phyloP scores from a whole-genome alignment of 1,140 invertebrate species.

The Subanguina moxae region DNA sequence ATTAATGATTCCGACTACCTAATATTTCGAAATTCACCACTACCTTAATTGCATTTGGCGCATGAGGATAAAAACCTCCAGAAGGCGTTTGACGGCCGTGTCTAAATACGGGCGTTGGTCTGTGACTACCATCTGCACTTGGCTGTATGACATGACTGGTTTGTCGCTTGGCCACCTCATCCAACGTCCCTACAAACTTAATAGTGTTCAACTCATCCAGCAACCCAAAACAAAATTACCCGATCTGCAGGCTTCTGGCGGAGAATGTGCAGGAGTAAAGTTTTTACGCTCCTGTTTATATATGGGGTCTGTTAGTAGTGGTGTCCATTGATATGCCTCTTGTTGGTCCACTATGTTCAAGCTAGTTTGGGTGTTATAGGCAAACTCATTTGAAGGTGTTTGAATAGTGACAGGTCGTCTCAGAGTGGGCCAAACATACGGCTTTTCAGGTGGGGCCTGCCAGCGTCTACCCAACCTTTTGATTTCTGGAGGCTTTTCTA shows the following conservation, averaged over 20 bases:
- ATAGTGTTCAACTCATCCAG: too few species aligned
- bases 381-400: background rate
- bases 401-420: background rate
- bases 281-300: conserved; percentile 52
- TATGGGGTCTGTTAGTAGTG: conserved; percentile 46
- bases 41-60: conserved; percentile 55
- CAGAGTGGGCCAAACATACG: conserved; percentile 51
- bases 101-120: conserved; percentile 52
- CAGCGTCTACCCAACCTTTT: conserved; percentile 47
- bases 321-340: conserved; percentile 49
- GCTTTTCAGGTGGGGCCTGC: conserved; percentile 57
- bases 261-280: conserved; percentile 53
- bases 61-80: conserved; percentile 56
- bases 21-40: background rate
- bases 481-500: conserved; percentile 43
- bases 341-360: background rate
- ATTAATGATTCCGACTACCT: too few species aligned
- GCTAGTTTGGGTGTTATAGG: background rate
- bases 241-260: conserved; percentile 45
- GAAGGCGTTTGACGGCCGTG: conserved; percentile 39
- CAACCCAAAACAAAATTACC: conserved; percentile 24
- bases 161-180: conserved; percentile 52
- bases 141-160: conserved; percentile 48
- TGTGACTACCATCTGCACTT: conserved; percentile 55
- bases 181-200: conserved; percentile 38